Evolutionary conservation across 2,113 vertebrate species (phyloP), one percentile per base, ranked within the genome.

Genomic region (Misgurnus anguillicaudatus): DNA sequence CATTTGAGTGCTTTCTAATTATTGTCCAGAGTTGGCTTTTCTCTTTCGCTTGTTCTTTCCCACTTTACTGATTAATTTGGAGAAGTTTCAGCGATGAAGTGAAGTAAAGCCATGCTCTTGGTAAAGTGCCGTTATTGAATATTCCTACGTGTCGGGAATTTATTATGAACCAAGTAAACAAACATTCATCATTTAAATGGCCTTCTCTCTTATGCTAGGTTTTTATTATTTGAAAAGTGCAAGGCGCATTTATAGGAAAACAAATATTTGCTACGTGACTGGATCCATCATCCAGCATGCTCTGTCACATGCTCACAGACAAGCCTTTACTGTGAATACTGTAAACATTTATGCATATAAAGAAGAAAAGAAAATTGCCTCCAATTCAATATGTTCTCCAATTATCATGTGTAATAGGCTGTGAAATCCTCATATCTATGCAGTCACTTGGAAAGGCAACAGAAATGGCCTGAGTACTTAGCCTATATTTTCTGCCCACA

Each of bases 351-450:
- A 80, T 76, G 24, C 70, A 61, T 61, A 84, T 21, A 75, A 60
- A 69, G 63, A 67, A 63, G 47, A 79, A 63, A 45, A 85, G 85
- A 89, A 91, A 89, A 92, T 88, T 86, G 87, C 85, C 57, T 76
- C 61, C 80, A 71, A 87, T 90, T 91, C 90, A 89, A 90, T 91
- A 90, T 90, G 90, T 88, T 87, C 84, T 88, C 87, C 90, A 92
- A 91, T 93, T 92, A 92, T 91, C 84, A 88, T 90, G 91, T 93
- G 90, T 91, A 92, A 93, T 93, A 93, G 92, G 84, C 91, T 92
- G 91, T 91, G 91, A 93, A 93, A 93, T 92, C 91, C 92, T 90
- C 89, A 92, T 91, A 91, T 92, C 89, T 90, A 90, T 85, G 81
- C 90, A 91, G 89, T 83, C 88, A 82, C 81, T 91, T 88, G 90